Conservation (phyloP, 2,113 vertebrate genomes). For the Protomyctophum bolini region DNA sequence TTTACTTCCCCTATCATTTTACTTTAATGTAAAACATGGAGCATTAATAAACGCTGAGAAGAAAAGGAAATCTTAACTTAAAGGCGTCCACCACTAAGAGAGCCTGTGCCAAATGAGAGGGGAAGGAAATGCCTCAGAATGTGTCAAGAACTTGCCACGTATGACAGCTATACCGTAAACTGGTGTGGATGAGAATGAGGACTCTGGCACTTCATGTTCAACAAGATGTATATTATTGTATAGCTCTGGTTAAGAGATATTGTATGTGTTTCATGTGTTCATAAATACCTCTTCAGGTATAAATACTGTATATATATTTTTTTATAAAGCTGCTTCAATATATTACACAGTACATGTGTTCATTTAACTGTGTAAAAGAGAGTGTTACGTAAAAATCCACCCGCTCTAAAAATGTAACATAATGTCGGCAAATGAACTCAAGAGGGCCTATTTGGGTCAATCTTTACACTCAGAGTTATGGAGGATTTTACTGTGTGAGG, state of each 20-base stretch:
- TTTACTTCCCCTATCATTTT: constrained; percentile 74
- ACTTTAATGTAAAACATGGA: constrained; percentile 64
- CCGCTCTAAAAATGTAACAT: too few relatives aligned
- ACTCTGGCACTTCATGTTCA: not conserved
- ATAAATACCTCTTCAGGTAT: not conserved
- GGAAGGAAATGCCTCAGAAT: constrained; percentile 55
- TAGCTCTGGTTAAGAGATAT: not conserved
- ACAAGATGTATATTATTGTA: not conserved
- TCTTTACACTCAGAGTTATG: too few relatives aligned
- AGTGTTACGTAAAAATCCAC: too few relatives aligned
- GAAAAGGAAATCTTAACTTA: constrained; percentile 71
- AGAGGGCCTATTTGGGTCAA: too few relatives aligned
- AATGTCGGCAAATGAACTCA: too few relatives aligned
- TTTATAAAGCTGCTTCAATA: too few relatives aligned
- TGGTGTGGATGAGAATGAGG: not conserved
- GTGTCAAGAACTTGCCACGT: constrained; percentile 58
- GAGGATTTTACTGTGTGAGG: too few relatives aligned
- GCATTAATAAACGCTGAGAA: constrained; percentile 73
- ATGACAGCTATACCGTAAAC: constrained; percentile 2
- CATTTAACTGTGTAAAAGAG: too few relatives aligned
- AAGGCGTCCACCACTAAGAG: constrained; percentile 51
- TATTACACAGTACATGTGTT: too few relatives aligned
- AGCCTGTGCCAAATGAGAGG: constrained; percentile 66
- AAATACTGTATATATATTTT: too few relatives aligned
- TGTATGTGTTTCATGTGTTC: not conserved